phyloP scores from a whole-genome alignment of 2,797 vertebrate species.

The Microtus californicus region DNA sequence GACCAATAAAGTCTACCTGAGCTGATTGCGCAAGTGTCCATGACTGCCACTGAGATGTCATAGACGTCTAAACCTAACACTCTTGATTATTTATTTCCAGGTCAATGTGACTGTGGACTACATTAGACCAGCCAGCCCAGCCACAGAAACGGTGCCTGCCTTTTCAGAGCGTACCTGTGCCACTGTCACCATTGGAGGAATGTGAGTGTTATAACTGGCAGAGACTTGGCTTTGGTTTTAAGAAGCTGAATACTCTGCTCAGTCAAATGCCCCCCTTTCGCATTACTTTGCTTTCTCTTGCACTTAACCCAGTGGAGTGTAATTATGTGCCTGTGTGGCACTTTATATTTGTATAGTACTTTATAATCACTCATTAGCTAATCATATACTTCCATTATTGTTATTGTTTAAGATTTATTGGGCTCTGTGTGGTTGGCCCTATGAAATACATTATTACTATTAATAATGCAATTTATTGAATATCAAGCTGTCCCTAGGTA shows the following conservation, averaged over 20 bases:
- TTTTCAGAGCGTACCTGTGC: conserved; percentile 98
- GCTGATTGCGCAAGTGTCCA: neutral
- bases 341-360: conserved; percentile 62
- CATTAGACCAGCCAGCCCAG: conserved; percentile 95
- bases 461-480: conserved; percentile 67
- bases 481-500: conserved; percentile 44
- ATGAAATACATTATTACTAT: conserved; percentile 54
- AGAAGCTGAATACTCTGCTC: neutral
- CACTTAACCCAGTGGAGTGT: conserved; percentile 41
- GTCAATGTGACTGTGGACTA: conserved; percentile 98
- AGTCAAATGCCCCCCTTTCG: neutral
- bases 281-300: conserved; percentile 8
- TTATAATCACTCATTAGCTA: conserved; percentile 73
- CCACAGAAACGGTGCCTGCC: conserved; percentile 91
- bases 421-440: conserved; percentile 51
- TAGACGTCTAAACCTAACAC: neutral
- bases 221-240: neutral
- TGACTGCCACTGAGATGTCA: neutral
- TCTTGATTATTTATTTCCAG: conserved; percentile 84
- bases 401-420: conserved; percentile 75
- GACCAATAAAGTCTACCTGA: neutral
- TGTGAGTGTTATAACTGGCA: conserved; percentile 91
- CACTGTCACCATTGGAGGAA: conserved; percentile 97
- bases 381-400: conserved; percentile 68
- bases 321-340: conserved; percentile 53